Percentiles rank a stretch among this genome's conserved stretches.
Conservation (phyloP, 37 sponge, comb jelly and placozoan species). For the Crambe crambe region DNA sequence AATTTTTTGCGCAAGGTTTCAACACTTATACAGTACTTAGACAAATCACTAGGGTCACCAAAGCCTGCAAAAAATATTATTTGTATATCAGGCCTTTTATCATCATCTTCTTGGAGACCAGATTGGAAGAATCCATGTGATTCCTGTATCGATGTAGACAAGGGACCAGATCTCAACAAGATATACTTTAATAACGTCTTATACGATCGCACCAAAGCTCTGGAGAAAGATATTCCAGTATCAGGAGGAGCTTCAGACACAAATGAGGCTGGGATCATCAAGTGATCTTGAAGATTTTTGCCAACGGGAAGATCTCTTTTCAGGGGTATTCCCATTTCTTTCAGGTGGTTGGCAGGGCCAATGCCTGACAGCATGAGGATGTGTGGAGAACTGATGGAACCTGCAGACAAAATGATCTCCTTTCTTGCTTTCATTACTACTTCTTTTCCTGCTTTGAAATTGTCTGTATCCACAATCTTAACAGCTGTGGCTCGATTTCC, state of each 20-base stretch:
- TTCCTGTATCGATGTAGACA: constrained; percentile 32
- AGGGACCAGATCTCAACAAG: not conserved
- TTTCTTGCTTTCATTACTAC: constrained; percentile 36
- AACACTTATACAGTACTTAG: not conserved
- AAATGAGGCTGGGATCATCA: constrained; percentile 43
- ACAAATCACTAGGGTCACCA: not conserved
- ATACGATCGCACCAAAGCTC: not conserved
- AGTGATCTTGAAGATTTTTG: constrained; percentile 83
- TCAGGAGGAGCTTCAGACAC: not conserved
- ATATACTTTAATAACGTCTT: not conserved
- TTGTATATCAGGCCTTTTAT: constrained; percentile 51
- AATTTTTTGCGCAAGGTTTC: constrained; percentile 2
- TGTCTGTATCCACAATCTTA: constrained; percentile 18
- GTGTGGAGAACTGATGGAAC: constrained; percentile 73
- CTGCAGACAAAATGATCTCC: constrained; percentile 77
- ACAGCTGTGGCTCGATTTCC: constrained; percentile 28
- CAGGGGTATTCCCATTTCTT: constrained; percentile 19
- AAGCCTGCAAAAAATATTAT: constrained; percentile 30
- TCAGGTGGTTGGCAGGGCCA: constrained; percentile 70
- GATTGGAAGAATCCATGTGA: constrained; percentile 38
- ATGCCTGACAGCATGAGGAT: constrained; percentile 84
- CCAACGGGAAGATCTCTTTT: constrained; percentile 78
- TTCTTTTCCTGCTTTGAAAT: constrained; percentile 27
- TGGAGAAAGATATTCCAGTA: not conserved
- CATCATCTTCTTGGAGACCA: constrained; percentile 10